phyloP scores from a whole-genome alignment of 1,140 invertebrate genomes.

The Potamilus streckersoni region DNA sequence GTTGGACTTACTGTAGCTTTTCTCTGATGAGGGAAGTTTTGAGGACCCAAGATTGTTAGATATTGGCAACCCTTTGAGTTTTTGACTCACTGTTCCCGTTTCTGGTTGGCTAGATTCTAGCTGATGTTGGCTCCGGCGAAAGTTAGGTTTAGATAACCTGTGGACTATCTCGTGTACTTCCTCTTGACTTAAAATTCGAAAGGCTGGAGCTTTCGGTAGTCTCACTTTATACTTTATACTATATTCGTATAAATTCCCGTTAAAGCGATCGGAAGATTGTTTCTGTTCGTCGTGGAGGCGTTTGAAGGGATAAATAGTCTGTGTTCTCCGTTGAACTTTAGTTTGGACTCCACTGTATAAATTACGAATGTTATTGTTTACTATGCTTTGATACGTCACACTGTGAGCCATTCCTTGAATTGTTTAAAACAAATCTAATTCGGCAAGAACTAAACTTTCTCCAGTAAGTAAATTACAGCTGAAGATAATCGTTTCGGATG shows the following conservation, averaged over 20 bases:
- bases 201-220: constrained; percentile 43
- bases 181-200: constrained; percentile 27
- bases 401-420: constrained; percentile 29
- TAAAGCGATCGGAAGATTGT: background rate
- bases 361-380: constrained; percentile 44
- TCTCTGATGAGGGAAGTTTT: too few relatives aligned
- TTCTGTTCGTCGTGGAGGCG: constrained; percentile 7
- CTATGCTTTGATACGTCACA: constrained; percentile 35
- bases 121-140: too few relatives aligned
- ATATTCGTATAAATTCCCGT: constrained; percentile 36
- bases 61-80: too few relatives aligned
- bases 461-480: too few relatives aligned
- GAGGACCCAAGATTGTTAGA: too few relatives aligned
- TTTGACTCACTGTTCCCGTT: too few relatives aligned
- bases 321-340: constrained; percentile 22
- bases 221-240: constrained; percentile 30
- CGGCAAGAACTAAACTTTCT: too few relatives aligned
- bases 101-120: too few relatives aligned
- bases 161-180: constrained; percentile 33
- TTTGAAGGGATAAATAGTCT: background rate
- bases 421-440: too few relatives aligned
- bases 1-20: too few relatives aligned
- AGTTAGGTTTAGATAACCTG: constrained; percentile 11
- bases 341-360: constrained; percentile 39
- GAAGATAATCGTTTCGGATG: too few relatives aligned